These are phyloP conservation scores for Stegodyphus mimosarum DNA, from an alignment of 1,140 invertebrate species.

Conservation along the genomic window DNA sequence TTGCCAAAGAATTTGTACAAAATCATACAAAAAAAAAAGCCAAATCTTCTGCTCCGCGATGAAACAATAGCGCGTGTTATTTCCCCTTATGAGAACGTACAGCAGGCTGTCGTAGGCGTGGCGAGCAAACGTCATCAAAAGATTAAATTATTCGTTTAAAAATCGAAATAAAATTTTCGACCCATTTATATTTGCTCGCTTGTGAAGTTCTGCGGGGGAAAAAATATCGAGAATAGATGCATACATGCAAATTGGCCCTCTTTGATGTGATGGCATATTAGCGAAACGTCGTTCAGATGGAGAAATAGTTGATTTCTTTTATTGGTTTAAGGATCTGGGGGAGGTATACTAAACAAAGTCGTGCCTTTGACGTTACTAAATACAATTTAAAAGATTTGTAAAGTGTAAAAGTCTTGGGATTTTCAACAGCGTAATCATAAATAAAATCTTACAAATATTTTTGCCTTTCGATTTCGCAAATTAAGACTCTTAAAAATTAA, in stretches of 20 bases:
- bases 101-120: neutral
- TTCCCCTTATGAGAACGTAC: neutral
- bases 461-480: too few species aligned
- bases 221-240: neutral
- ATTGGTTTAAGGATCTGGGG: neutral
- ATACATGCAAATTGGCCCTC: neutral
- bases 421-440: too few species aligned
- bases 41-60: too few species aligned
- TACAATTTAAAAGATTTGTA: too few species aligned
- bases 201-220: neutral
- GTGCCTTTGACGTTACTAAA: too few species aligned
- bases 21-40: too few species aligned
- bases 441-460: too few species aligned
- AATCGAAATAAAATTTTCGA: slow-evolving; percentile 16
- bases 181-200: slow-evolving; percentile 5
- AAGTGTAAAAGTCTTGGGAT: too few species aligned
- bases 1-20: too few species aligned
- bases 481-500: too few species aligned
- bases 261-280: slow-evolving; percentile 8
- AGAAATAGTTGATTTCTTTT: slow-evolving; percentile 5
- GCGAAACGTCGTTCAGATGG: neutral
- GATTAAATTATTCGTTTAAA: slow-evolving; percentile 15
- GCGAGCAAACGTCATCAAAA: neutral
- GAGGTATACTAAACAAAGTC: neutral
- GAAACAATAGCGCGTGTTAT: too few species aligned